These are phyloP conservation scores for Vulpes lagopus DNA, from an alignment of 2,113 vertebrate genomes.

Conservation along the genomic window DNA sequence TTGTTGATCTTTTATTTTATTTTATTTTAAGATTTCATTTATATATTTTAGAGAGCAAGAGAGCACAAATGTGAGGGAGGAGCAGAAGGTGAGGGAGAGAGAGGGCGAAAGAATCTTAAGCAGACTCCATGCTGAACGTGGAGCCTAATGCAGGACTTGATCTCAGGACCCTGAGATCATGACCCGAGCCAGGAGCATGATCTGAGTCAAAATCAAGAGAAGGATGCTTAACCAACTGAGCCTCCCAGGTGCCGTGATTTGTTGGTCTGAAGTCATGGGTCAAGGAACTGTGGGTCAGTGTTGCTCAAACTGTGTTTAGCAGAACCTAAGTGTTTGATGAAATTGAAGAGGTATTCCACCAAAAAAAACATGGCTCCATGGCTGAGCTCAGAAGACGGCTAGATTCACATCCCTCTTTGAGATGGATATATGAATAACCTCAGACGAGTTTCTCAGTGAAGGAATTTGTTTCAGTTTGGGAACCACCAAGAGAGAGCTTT, in stretches of 20 bases:
- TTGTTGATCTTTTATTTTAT: neutral
- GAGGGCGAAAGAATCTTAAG: neutral
- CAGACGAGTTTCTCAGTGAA: neutral
- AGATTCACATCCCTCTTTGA: neutral
- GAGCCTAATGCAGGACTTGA: neutral
- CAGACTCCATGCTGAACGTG: neutral
- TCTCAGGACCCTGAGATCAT: neutral
- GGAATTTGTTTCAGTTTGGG: conserved; percentile 18
- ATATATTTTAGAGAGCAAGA: neutral
- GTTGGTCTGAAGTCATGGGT: neutral
- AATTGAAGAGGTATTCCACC: neutral
- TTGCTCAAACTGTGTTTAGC: neutral
- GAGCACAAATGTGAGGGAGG: neutral
- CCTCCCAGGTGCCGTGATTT: neutral
- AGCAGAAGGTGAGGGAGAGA: neutral
- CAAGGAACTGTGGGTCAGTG: neutral
- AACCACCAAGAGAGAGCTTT: neutral
- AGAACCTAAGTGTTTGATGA: neutral
- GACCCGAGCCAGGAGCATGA: neutral
- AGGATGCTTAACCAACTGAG: neutral
- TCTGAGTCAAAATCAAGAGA: neutral
- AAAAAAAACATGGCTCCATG: neutral
- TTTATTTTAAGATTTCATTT: neutral
- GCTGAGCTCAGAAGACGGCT: neutral
- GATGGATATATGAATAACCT: neutral